Evolutionary conservation across 1,140 invertebrate species (phyloP), one percentile per base, ranked within the genome.

Genomic region (Mactra quadrangularis): DNA sequence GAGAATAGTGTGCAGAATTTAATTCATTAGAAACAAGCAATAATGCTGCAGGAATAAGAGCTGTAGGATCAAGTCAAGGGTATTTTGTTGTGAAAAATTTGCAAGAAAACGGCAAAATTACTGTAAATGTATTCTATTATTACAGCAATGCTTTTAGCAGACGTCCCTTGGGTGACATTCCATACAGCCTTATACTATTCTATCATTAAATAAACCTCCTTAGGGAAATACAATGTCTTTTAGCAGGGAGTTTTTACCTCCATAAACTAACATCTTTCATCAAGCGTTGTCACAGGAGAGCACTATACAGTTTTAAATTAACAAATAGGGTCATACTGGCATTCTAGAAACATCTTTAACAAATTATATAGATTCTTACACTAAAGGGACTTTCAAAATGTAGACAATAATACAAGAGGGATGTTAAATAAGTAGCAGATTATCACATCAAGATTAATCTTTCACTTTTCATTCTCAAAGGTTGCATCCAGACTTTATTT

Each of bases 141-240:
- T 72, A 72, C 74, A 45, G 25, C 74, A 64, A 76, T 76, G 74
- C 74, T 76, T 76, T 76, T 76, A 76, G 57, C 74, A 60, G 70
- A 60, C 13, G 9, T 76, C 74, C 74, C 74, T 4, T 0, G 35
- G 35, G 74, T 29, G 38, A 17, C 74, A 64, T 76, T 50, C 35
- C 27, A 55, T 29, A 50, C 29, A 60, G 31, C 59, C 57, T 76
- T 50, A 76, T 41, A 76, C 59, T 33, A 47, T 76, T 76, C 41
- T 35, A 60, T 76, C 74, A 76, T 76, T 76, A 62, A 60, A 52
- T 60, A 25, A 17, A 1, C 13, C 19, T 29, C 57, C 74, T 15
- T 31, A 25, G 25, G 74, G 41, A 47, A 57, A 6, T 57, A 13
- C 55, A 76, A 76, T 76, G 57, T 76, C 74, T 76, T 62, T 41